Base-by-base conservation (phyloP, 2,888 invertebrate species). In the Cacoxenus indagator region DNA sequence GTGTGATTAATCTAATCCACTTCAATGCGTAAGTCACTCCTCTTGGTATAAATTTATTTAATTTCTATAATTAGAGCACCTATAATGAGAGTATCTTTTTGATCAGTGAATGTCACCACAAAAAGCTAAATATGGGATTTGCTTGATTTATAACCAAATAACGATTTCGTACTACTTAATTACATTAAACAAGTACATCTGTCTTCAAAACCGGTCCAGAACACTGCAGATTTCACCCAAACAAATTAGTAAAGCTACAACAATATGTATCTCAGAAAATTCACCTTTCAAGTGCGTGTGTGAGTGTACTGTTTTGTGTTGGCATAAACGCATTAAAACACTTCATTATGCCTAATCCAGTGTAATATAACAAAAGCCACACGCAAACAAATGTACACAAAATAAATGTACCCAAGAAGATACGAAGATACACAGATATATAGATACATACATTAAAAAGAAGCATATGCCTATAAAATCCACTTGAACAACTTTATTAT, bases 401-500 rank as follows among this genome's bases (percentile, higher is more conserved):
- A 8, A 37, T 11, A 37, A 37, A 67, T 71, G 61, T 70, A 54
- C 68, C 46, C 68, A 19, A 46, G n/a, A n/a, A 57, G 64, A 67
- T 46, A 51, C 65, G 43, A 64, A 48, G 26, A 31, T 19, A 43
- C 24, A n/a, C 29, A 29, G 19, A 17, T 31, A 37, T 31, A 8
- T 8, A 31, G 61, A 48, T 17, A 26, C 45, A 24, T 1, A n/a
- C 4, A 9, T 22, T 22, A 24, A 3, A 61, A 84, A 5, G 11
- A 51, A 37, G 37, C 80, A 81, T 81, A 81, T 81, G 80, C 73
- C 74, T 70, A 71, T 78, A 76, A 69, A 73, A 78, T 71, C 76
- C 82, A 83, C 84, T 81, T 84, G 83, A 81, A 72, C 77, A 84
- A 81, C 79, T 84, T 76, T 76, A 81, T 80, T 84, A 81, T 43